Conservation (phyloP, 2,888 invertebrate species). For the Ypsolopha sequella region DNA sequence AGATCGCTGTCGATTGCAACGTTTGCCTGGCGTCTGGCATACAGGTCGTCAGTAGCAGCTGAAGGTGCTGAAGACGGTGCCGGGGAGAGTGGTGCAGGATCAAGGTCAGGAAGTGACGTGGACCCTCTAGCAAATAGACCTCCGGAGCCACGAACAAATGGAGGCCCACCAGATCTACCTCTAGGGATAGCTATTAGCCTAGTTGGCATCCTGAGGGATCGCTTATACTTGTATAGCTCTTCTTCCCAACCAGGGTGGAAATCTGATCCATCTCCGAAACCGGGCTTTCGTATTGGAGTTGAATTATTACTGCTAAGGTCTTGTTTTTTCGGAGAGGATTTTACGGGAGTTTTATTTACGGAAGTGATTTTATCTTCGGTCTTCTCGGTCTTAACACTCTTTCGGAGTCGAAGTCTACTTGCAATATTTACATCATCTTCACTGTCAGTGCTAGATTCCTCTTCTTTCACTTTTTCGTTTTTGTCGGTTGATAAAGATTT, state of each 20-base stretch:
- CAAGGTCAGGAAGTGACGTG: conserved; percentile 82
- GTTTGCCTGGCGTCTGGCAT: conserved; percentile 53
- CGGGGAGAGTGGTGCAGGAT: conserved; percentile 80
- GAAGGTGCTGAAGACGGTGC: conserved; percentile 73
- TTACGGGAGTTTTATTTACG: conserved; percentile 34
- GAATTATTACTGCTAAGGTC: conserved; percentile 42
- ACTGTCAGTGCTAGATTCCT: conserved; percentile 48
- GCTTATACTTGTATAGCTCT: conserved; percentile 85
- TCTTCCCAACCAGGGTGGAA: conserved; percentile 87
- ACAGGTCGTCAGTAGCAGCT: conserved; percentile 70
- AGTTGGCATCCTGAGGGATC: conserved; percentile 84
- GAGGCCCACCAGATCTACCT: conserved; percentile 71
- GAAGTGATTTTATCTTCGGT: conserved; percentile 40
- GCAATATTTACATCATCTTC: conserved; percentile 52
- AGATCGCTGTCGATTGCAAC: conserved; percentile 73
- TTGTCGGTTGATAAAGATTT: conserved; percentile 43
- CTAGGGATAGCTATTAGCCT: conserved; percentile 84
- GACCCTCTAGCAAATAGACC: conserved; percentile 73
- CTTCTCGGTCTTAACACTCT: conserved; percentile 64
- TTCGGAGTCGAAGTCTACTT: conserved; percentile 54
- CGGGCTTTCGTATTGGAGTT: conserved; percentile 63
- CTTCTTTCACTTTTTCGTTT: conserved; percentile 35
- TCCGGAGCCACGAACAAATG: conserved; percentile 39
- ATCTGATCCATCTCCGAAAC: conserved; percentile 78
- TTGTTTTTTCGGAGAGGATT: conserved; percentile 47